Conservation (phyloP, 37 sponge, comb jelly and placozoan genomes). For the Petrosia ficiformis region DNA sequence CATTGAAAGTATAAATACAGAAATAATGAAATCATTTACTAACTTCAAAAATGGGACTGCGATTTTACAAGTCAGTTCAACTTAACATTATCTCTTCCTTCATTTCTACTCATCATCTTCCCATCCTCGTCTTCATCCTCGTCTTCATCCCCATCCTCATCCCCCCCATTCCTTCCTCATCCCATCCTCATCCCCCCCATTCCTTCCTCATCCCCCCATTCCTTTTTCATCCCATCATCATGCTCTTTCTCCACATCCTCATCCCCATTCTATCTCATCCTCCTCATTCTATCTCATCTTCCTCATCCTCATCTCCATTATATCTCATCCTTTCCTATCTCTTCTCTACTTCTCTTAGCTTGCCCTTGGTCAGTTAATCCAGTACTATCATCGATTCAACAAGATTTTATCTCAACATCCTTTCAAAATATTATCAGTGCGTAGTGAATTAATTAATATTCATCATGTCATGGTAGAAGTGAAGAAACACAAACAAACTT, state of each 20-base stretch:
- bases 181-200: no score
- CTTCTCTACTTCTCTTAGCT: constrained; percentile 35
- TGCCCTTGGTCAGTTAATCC: constrained; percentile 90
- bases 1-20: constrained; percentile 81
- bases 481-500: constrained; percentile 81
- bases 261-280: no score
- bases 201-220: no score
- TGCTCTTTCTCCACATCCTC: no score
- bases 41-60: constrained; percentile 98
- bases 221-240: no score
- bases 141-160: no score
- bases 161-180: no score
- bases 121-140: neutral
- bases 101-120: neutral
- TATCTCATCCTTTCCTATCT: no score
- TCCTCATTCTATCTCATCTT: no score
- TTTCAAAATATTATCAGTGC: constrained; percentile 71
- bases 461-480: constrained; percentile 99
- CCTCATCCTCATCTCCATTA: no score
- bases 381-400: constrained; percentile 95
- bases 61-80: constrained; percentile 79
- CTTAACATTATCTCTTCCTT: neutral
- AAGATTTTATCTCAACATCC: constrained; percentile 90
- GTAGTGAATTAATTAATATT: constrained; percentile 88
- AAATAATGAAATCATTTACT: constrained; percentile 88